Evolutionary conservation across 2,888 invertebrate species (phyloP).

Genomic region (Alcis repandata): DNA sequence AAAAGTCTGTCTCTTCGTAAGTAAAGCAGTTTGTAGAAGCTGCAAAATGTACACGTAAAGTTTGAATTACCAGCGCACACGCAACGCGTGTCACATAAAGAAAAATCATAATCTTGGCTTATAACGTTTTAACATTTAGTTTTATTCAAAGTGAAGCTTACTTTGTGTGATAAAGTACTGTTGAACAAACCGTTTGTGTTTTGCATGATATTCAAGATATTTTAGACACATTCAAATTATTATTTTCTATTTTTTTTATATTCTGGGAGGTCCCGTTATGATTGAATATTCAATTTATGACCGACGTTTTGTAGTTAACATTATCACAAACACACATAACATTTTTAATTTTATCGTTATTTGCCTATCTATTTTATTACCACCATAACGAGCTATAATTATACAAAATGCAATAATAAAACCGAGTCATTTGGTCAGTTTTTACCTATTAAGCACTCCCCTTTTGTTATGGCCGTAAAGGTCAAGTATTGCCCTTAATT

Average conservation of each 20-base stretch:
- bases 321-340: too few relatives aligned
- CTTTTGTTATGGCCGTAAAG: slow-evolving; percentile 32
- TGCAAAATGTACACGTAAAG: neutral
- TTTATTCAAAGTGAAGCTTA: too few relatives aligned
- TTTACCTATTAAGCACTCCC: slow-evolving; percentile 17
- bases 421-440: slow-evolving; percentile 12
- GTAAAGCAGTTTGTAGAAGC: neutral
- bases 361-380: neutral
- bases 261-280: too few relatives aligned
- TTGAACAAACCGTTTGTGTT: too few relatives aligned
- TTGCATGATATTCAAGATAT: too few relatives aligned
- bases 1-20: too few relatives aligned
- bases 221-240: too few relatives aligned
- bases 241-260: too few relatives aligned
- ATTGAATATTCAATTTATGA: too few relatives aligned
- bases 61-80: neutral
- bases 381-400: neutral
- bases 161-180: too few relatives aligned
- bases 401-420: slow-evolving; percentile 9
- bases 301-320: too few relatives aligned
- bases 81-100: neutral
- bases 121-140: too few relatives aligned
- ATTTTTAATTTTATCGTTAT: neutral
- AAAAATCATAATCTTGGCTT: neutral
- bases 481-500: slow-evolving; percentile 38